phyloP scores from a whole-genome alignment of 2,113 vertebrate species.

The Penelope pileata region DNA sequence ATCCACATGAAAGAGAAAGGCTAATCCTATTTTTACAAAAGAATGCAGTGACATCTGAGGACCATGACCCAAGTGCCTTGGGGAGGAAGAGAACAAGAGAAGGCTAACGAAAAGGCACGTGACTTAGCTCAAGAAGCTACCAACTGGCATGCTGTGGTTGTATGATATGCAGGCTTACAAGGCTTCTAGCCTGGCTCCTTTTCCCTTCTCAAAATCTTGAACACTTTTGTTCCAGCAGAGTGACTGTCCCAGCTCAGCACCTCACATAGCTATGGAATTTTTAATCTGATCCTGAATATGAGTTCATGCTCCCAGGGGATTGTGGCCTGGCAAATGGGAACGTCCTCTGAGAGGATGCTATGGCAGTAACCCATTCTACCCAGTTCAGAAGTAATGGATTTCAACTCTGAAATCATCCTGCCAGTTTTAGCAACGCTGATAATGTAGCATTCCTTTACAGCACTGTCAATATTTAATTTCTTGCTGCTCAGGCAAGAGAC shows the following conservation, averaged over 20 bases:
- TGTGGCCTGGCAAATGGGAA: not conserved
- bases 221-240: not conserved
- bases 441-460: not conserved
- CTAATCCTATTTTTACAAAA: not conserved
- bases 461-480: not conserved
- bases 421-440: not conserved
- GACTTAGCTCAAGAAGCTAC: not conserved
- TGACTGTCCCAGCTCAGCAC: not conserved
- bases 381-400: not conserved
- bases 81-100: not conserved
- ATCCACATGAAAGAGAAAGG: not conserved
- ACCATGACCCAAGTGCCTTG: not conserved
- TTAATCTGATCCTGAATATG: not conserved
- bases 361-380: not conserved
- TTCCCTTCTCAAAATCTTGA: not conserved
- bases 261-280: not conserved
- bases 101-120: not conserved
- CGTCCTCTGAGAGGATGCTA: not conserved
- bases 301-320: not conserved
- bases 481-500: not conserved
- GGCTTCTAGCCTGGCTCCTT: not conserved
- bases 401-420: not conserved
- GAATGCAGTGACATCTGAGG: not conserved
- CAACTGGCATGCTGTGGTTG: not conserved
- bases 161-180: not conserved